Conservation (phyloP, 2,113 vertebrate species). For the Leptobrachium leishanense region DNA sequence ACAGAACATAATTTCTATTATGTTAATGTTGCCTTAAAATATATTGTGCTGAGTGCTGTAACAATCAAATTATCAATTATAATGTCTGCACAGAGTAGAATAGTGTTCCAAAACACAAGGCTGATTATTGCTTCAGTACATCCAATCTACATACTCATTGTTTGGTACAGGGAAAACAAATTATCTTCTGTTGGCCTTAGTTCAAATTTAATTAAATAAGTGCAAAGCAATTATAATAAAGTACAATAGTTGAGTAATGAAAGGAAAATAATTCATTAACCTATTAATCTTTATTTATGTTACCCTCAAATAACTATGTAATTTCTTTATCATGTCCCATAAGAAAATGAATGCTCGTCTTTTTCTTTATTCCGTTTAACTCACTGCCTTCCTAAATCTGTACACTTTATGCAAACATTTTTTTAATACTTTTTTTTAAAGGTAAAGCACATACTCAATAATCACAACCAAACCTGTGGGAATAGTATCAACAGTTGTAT, state of each 20-base stretch:
- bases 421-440: too few relatives aligned
- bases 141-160: slow-evolving; percentile 88
- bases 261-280: slow-evolving; percentile 97
- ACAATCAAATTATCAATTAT: slow-evolving; percentile 88
- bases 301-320: slow-evolving; percentile 81
- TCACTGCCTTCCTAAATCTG: neutral
- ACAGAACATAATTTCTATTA: slow-evolving; percentile 82
- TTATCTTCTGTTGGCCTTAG: slow-evolving; percentile 90
- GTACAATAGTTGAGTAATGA: slow-evolving; percentile 94
- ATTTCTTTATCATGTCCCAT: slow-evolving; percentile 80
- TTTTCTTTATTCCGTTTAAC: neutral
- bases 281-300: slow-evolving; percentile 95
- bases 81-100: slow-evolving; percentile 81
- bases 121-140: slow-evolving; percentile 86
- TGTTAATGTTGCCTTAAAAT: slow-evolving; percentile 85
- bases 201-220: slow-evolving; percentile 97
- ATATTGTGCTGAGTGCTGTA: slow-evolving; percentile 78
- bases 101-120: slow-evolving; percentile 82
- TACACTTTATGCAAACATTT: too few relatives aligned
- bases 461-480: too few relatives aligned
- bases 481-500: too few relatives aligned
- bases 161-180: slow-evolving; percentile 97
- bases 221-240: slow-evolving; percentile 90
- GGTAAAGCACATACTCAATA: too few relatives aligned
- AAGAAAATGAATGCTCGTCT: slow-evolving; percentile 69